Conservation (phyloP, 2,113 vertebrate genomes). For the Sinocyclocheilus anophthalmus region DNA sequence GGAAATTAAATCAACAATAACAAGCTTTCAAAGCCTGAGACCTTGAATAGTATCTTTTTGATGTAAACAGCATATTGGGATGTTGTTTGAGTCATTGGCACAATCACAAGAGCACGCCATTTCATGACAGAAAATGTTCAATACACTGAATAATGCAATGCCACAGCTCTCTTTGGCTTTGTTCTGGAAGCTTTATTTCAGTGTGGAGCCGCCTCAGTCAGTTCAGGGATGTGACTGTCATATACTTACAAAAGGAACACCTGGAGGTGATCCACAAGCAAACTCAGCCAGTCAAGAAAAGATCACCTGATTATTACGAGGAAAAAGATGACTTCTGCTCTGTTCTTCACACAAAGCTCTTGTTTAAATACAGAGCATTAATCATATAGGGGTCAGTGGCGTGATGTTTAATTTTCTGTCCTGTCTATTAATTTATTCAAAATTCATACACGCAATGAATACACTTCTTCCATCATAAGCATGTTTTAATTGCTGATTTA, state of each 20-base stretch:
- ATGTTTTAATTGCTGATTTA: too few species aligned
- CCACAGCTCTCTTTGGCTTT: constrained; percentile 52
- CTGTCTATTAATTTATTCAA: too few species aligned
- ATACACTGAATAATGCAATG: constrained; percentile 52
- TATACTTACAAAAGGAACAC: constrained; percentile 52
- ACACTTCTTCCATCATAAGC: too few species aligned
- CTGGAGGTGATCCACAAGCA: constrained; percentile 46
- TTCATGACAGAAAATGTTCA: constrained; percentile 46
- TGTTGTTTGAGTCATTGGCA: constrained; percentile 47
- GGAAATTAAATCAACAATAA: constrained; percentile 58
- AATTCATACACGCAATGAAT: too few species aligned
- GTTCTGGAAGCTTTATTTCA: constrained; percentile 64
- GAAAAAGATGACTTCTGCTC: neutral
- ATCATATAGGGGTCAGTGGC: neutral
- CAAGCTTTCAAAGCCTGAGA: constrained; percentile 49
- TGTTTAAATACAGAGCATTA: neutral
- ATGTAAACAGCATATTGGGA: constrained; percentile 53
- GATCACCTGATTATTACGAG: neutral
- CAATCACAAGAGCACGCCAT: constrained; percentile 48
- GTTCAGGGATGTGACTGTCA: constrained; percentile 55
- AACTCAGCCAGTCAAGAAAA: constrained; percentile 14
- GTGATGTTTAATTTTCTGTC: too few species aligned
- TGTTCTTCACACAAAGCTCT: neutral
- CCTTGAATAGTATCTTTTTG: constrained; percentile 56
- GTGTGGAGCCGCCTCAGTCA: constrained; percentile 56